These are phyloP conservation scores for Drusus annulatus DNA, from an alignment of 1,140 invertebrate genomes.

Conservation along the genomic window DNA sequence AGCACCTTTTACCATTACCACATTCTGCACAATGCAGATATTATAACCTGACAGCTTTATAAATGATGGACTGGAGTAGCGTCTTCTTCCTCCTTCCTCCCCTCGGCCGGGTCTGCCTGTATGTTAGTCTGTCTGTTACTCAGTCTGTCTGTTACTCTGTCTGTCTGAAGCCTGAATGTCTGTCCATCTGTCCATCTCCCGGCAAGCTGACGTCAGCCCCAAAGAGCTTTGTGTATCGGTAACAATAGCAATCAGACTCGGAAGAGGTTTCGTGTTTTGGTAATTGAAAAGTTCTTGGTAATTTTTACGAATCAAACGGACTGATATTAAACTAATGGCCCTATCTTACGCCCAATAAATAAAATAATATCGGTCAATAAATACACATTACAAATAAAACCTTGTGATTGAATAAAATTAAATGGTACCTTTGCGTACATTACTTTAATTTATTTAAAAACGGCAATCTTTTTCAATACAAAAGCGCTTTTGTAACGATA, in stretches of 20 bases:
- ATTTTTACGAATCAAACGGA: background rate
- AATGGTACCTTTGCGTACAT: too few relatives aligned
- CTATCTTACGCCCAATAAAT: background rate
- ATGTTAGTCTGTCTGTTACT: constrained; percentile 12
- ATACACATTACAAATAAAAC: too few relatives aligned
- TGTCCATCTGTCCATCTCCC: constrained; percentile 15
- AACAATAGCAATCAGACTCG: constrained; percentile 36
- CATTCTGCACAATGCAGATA: constrained; percentile 35
- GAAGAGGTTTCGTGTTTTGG: background rate
- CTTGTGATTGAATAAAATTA: too few relatives aligned
- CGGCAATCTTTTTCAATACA: too few relatives aligned
- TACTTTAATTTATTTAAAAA: too few relatives aligned
- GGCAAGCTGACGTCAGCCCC: constrained; percentile 31
- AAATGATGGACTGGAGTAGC: constrained; percentile 42
- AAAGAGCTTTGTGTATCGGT: constrained; percentile 13
- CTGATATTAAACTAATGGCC: background rate
- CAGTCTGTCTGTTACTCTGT: constrained; percentile 1
- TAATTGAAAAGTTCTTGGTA: background rate
- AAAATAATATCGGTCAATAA: too few relatives aligned
- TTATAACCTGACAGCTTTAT: constrained; percentile 13
- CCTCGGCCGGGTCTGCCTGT: constrained; percentile 6
- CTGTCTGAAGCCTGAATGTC: constrained; percentile 17
- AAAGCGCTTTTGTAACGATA: too few relatives aligned
- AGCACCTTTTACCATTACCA: background rate
- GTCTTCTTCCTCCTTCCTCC: background rate